Base-by-base conservation (phyloP, 2,797 vertebrate species). In the Microctenopoma stevenorrisi region DNA sequence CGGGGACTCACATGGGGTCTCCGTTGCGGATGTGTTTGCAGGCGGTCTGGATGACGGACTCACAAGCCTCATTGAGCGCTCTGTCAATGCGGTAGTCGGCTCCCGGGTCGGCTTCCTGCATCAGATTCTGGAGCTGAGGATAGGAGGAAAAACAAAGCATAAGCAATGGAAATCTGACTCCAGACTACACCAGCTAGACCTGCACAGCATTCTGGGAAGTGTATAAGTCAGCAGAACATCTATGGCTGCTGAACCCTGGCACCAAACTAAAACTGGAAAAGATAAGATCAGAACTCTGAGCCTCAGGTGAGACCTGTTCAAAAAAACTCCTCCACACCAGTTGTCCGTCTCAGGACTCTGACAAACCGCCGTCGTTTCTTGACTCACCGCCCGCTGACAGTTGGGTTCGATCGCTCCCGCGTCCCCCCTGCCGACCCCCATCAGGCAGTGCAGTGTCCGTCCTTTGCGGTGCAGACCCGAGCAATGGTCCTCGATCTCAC, bases 21-120 rank as follows among this genome's bases (percentile, higher is more conserved):
- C 98, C 97, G 0, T 91, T 97, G 12, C 98, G 95, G 76, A 99
- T 98, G 91, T 99, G 97, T 82, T 98, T 99, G 94, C 98, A 99
- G 84, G 98, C 98, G 0, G 98, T 99, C 92, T 98, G 98, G 79
- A 98, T 99, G 74, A 99, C 98, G 0, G 96, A 98, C 67, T 99
- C 97, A 0, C 98, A 99, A 71, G 98, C 97, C 87, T 98, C 98
- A 3, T 98, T 99, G 60, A 99, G 90, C 0, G 97, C 98, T 1
- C 98, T 92, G 79, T 99, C 98, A 0, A 99, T 99, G 52, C 97
- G 96, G 65, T 99, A 99, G 90, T 99, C 97, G 0, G 97, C 95
- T 16, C 96, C 98, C 0, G 97, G 98, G 84, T 99, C 97, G 0
- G 96, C 96, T 74, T 98, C 96, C 76, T 99, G 97, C 68, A 99